Evolutionary conservation across 1,140 invertebrate genomes (phyloP).

Genomic region (Atta cephalotes): DNA sequence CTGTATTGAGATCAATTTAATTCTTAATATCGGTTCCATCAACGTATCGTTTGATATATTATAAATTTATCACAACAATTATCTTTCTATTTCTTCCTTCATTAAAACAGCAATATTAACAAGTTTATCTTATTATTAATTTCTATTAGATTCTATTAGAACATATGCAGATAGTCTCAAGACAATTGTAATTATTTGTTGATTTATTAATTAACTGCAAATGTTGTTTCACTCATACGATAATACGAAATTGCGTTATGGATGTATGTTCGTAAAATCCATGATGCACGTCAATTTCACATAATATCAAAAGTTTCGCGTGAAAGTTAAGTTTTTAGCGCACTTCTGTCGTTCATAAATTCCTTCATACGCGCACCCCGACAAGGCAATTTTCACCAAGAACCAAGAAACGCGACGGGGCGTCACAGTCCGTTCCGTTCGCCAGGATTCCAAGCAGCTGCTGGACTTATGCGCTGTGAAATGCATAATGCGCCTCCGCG

Average conservation of each 20-base stretch:
- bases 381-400: constrained; percentile 77
- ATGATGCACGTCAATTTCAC: constrained; percentile 44
- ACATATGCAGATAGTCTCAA: neutral
- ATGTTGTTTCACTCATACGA: neutral
- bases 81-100: neutral
- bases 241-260: constrained; percentile 9
- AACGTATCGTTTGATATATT: neutral
- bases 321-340: constrained; percentile 68
- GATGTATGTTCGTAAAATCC: constrained; percentile 26
- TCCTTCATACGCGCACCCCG: constrained; percentile 52
- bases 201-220: neutral
- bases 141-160: neutral
- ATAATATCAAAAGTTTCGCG: constrained; percentile 36
- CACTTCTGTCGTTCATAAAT: constrained; percentile 34
- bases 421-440: constrained; percentile 74
- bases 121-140: neutral
- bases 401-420: constrained; percentile 76
- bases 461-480: constrained; percentile 83
- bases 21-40: neutral
- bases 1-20: neutral
- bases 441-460: constrained; percentile 76
- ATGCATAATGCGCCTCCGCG: constrained; percentile 80
- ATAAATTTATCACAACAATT: neutral
- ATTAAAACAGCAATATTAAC: neutral
- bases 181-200: neutral